phyloP scores from a whole-genome alignment of 2,797 vertebrate species.

The Tarsius wallacei region DNA sequence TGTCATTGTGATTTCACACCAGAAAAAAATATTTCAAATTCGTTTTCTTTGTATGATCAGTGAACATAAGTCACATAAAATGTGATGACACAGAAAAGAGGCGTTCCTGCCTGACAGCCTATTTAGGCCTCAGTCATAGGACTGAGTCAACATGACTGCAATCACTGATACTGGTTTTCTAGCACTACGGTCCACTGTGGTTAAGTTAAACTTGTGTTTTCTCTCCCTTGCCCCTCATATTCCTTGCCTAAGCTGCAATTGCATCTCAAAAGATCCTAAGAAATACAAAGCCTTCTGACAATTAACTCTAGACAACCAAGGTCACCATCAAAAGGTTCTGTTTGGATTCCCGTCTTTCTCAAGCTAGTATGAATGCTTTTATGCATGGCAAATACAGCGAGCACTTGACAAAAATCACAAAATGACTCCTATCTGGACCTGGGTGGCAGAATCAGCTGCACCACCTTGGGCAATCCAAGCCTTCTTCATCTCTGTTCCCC shows the following conservation, averaged over 20 bases:
- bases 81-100: background rate
- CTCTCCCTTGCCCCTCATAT: background rate
- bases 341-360: background rate
- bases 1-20: slow-evolving; percentile 67
- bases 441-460: background rate
- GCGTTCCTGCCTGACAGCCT: background rate
- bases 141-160: background rate
- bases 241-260: background rate
- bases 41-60: slow-evolving; percentile 34
- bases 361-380: background rate
- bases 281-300: background rate
- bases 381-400: background rate
- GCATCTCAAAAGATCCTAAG: background rate
- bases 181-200: background rate
- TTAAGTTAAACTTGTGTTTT: background rate
- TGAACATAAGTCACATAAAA: slow-evolving; percentile 45
- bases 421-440: background rate
- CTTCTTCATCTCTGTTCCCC: background rate
- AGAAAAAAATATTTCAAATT: slow-evolving; percentile 41
- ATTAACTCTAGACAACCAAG: background rate
- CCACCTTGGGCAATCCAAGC: background rate
- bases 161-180: background rate
- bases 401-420: background rate
- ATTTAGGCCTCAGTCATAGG: background rate
- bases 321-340: background rate